A percentile compares a stretch with the other conserved stretches of the same genome.
Conservation (phyloP, 2,113 vertebrate species). For the Chaetodon trifascialis region DNA sequence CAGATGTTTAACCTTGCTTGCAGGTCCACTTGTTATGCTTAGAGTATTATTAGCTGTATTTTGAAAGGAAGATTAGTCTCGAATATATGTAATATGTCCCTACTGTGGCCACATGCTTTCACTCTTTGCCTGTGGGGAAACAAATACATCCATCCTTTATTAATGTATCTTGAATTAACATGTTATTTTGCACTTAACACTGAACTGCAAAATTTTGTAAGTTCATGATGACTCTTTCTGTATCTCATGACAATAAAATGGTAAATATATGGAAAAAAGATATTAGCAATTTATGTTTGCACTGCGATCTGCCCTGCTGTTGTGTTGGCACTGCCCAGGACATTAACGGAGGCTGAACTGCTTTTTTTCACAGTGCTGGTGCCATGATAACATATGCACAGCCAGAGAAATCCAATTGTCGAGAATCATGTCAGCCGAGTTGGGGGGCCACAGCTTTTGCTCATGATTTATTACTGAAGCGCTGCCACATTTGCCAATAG, state of each 20-base stretch:
- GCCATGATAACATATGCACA: slow-evolving; percentile 61
- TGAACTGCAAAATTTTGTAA: no score
- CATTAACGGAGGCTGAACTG: slow-evolving; percentile 1
- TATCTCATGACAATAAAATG: not conserved
- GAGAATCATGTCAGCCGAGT: slow-evolving; percentile 68
- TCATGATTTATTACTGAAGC: slow-evolving; percentile 81
- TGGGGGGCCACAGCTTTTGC: slow-evolving; percentile 54
- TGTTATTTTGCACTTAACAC: no score
- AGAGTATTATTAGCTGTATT: slow-evolving; percentile 54
- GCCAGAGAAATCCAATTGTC: slow-evolving; percentile 74
- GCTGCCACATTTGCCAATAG: slow-evolving; percentile 79
- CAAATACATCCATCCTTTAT: slow-evolving; percentile 36
- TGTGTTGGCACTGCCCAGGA: not conserved
- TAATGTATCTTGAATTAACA: slow-evolving; percentile 31
- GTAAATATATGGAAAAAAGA: not conserved
- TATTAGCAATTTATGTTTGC: not conserved
- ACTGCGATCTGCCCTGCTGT: not conserved
- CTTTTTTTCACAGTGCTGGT: slow-evolving; percentile 17
- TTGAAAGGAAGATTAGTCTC: slow-evolving; percentile 45
- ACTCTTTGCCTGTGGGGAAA: slow-evolving; percentile 34
- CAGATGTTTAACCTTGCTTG: slow-evolving; percentile 68
- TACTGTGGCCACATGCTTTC: slow-evolving; percentile 41
- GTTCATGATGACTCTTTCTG: not conserved
- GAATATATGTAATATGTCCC: slow-evolving; percentile 35
- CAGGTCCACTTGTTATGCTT: slow-evolving; percentile 62